These are phyloP conservation scores for Amniataba percoides DNA, from an alignment of 2,797 vertebrate species.

Conservation along the genomic window DNA sequence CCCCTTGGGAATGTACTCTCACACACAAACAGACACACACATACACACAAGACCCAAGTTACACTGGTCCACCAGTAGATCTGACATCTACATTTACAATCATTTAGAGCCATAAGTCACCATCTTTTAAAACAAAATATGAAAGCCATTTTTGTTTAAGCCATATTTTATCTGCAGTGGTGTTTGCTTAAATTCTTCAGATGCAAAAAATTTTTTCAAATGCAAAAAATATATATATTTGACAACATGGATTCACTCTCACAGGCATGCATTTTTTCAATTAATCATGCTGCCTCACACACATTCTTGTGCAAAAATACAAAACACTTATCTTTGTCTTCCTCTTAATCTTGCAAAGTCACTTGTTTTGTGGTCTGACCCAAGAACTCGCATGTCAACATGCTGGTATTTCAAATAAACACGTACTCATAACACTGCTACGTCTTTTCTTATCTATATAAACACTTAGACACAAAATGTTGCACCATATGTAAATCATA, in stretches of 20 bases:
- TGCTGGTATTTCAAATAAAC: background rate
- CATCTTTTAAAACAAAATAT: background rate
- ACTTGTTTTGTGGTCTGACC: background rate
- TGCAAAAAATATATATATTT: background rate
- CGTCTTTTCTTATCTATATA: background rate
- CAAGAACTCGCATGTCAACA: slow-evolving; percentile 14
- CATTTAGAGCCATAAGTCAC: too few species aligned
- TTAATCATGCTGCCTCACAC: background rate
- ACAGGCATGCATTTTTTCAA: background rate
- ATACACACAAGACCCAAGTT: slow-evolving; percentile 9
- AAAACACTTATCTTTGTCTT: slow-evolving; percentile 11
- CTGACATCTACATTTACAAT: background rate
- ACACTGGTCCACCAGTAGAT: slow-evolving; percentile 2
- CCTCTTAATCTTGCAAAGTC: background rate
- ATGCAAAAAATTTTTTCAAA: background rate
- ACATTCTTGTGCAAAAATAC: background rate
- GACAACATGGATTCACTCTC: background rate
- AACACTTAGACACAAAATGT: background rate
- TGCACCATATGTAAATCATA: slow-evolving; percentile 2
- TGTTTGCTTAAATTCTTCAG: background rate
- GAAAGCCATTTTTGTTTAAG: background rate
- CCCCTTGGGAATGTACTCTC: slow-evolving; percentile 46
- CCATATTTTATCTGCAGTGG: background rate
- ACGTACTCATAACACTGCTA: background rate
- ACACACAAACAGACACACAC: slow-evolving; percentile 25